Evolutionary conservation across 2,888 invertebrate species (phyloP).

Genomic region (Gymnosoma rotundatum): DNA sequence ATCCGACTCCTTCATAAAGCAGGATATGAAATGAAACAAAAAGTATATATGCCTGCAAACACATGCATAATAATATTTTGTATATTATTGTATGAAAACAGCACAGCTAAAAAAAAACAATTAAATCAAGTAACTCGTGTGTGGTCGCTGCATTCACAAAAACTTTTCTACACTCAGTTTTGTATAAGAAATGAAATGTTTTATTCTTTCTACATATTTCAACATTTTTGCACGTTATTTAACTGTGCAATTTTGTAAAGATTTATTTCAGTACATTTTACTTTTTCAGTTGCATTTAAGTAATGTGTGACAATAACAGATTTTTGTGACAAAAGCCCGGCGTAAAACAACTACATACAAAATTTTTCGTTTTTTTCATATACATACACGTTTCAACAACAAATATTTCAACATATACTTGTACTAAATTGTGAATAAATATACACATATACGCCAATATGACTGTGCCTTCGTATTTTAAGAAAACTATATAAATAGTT

Average conservation of each 20-base stretch:
- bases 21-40: no score
- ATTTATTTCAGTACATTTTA: conserved; percentile 10
- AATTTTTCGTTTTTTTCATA: not conserved
- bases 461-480: not conserved
- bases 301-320: conserved; percentile 38
- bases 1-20: no score
- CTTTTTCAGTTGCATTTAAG: conserved; percentile 39
- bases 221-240: conserved; percentile 10
- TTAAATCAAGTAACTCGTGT: no score
- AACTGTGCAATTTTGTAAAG: not conserved
- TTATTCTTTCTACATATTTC: not conserved
- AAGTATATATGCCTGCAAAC: no score
- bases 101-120: no score
- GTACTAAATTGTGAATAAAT: not conserved
- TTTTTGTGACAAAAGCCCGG: conserved; percentile 34
- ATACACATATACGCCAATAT: not conserved
- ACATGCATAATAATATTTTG: no score
- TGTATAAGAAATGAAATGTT: not conserved
- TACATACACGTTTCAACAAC: not conserved
- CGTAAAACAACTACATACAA: conserved; percentile 4
- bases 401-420: not conserved
- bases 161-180: no score
- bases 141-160: no score
- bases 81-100: no score
- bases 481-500: no score